Percentiles rank a stretch among this genome's conserved stretches.
phyloP scores from a whole-genome alignment of 2,113 vertebrate genomes.

The Taxidea taxus region DNA sequence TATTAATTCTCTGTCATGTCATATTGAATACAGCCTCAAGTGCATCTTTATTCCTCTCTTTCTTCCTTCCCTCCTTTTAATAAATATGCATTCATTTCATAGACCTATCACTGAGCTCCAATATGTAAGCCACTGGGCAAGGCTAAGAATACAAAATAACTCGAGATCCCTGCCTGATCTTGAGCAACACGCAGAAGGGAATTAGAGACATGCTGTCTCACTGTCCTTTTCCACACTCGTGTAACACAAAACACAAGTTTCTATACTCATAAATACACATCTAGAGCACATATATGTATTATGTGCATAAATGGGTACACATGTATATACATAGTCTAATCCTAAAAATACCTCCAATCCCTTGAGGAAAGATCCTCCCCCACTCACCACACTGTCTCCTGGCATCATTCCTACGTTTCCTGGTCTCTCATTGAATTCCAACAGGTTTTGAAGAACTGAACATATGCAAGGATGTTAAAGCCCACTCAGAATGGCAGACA shows the following conservation, averaged over 20 bases:
- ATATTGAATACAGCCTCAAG: background rate
- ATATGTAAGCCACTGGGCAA: background rate
- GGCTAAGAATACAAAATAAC: background rate
- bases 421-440: conserved; percentile 43
- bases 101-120: background rate
- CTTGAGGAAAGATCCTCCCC: background rate
- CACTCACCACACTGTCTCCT: background rate
- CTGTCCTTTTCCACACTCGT: background rate
- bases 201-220: background rate
- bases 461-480: conserved; percentile 35
- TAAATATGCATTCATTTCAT: background rate
- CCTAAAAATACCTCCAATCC: background rate
- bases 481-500: conserved; percentile 49
- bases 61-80: background rate
- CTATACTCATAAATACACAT: background rate
- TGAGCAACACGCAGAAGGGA: background rate
- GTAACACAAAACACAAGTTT: background rate
- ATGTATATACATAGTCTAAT: background rate
- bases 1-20: no score
- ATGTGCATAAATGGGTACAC: background rate
- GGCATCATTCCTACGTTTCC: conserved; percentile 39
- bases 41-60: background rate
- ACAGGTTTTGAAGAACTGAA: conserved; percentile 47
- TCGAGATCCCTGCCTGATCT: background rate
- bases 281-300: background rate